A percentile compares a stretch with the other conserved stretches of the same genome.
Conservation (phyloP, 2,888 invertebrate species). For the Clanis bilineata region DNA sequence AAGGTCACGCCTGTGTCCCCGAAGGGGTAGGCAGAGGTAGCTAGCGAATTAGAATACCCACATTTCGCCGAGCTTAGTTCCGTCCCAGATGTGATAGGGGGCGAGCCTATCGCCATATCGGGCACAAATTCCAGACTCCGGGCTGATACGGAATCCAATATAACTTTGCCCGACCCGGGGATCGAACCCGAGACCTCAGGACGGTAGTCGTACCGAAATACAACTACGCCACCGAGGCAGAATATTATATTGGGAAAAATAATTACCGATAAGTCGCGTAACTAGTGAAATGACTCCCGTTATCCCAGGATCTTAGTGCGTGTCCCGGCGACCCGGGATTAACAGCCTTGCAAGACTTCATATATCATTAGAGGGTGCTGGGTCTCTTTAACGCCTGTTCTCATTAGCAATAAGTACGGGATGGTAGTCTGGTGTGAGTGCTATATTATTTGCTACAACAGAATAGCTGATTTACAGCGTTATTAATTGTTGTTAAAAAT, state of each 20-base stretch:
- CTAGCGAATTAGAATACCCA: too few relatives aligned
- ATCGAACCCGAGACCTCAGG: too few relatives aligned
- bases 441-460: background rate
- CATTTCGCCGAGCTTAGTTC: too few relatives aligned
- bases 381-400: constrained; percentile 13
- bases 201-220: too few relatives aligned
- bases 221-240: background rate
- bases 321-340: constrained; percentile 12
- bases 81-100: too few relatives aligned
- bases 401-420: background rate
- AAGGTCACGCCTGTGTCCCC: too few relatives aligned
- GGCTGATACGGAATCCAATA: too few relatives aligned
- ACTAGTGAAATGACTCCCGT: background rate
- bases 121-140: too few relatives aligned
- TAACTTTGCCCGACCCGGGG: too few relatives aligned
- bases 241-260: background rate
- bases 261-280: constrained; percentile 1
- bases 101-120: too few relatives aligned
- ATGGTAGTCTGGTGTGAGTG: background rate
- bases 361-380: constrained; percentile 8
- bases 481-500: background rate
- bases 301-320: constrained; percentile 9
- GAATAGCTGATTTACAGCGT: background rate
- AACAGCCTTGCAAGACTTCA: constrained; percentile 11
- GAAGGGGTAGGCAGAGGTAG: too few relatives aligned